Conservation (phyloP, 2,113 vertebrate species). For the Xiphophorus couchianus region DNA sequence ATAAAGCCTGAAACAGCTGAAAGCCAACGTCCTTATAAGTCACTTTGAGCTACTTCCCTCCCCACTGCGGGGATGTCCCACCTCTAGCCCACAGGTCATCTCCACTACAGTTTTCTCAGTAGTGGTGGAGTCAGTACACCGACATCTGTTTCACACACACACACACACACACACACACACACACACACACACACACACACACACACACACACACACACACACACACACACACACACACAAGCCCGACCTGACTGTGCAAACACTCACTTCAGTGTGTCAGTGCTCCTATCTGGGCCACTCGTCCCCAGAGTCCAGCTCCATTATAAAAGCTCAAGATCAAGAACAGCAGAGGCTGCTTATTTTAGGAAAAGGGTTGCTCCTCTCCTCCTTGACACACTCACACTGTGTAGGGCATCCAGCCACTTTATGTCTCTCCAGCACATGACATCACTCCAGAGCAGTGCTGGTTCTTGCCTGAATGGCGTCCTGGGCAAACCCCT, state of each 20-base stretch:
- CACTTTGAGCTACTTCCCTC: neutral
- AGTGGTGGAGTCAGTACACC: conserved; percentile 21
- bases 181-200: too few species aligned
- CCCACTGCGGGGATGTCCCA: neutral
- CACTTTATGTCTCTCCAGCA: conserved; percentile 22
- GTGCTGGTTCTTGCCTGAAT: neutral
- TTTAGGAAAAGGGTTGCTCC: conserved; percentile 73
- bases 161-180: conserved; percentile 35
- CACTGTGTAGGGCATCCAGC: conserved; percentile 32
- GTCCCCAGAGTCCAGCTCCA: conserved; percentile 74
- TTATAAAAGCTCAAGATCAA: conserved; percentile 77
- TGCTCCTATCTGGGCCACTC: conserved; percentile 72
- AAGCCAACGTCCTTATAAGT: neutral
- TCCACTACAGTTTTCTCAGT: conserved; percentile 26
- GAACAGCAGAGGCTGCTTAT: conserved; percentile 73
- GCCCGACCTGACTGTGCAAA: conserved; percentile 17
- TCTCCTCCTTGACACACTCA: conserved; percentile 58
- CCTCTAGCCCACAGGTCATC: conserved; percentile 38
- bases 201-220: too few species aligned
- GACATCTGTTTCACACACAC: conserved; percentile 12
- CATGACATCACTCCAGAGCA: conserved; percentile 20
- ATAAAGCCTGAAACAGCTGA: neutral
- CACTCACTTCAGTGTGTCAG: conserved; percentile 35
- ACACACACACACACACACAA: conserved; percentile 2
- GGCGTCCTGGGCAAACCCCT: neutral